phyloP scores from a whole-genome alignment of 92 coral and sea anemone genomes.

The Meandrina meandrites region DNA sequence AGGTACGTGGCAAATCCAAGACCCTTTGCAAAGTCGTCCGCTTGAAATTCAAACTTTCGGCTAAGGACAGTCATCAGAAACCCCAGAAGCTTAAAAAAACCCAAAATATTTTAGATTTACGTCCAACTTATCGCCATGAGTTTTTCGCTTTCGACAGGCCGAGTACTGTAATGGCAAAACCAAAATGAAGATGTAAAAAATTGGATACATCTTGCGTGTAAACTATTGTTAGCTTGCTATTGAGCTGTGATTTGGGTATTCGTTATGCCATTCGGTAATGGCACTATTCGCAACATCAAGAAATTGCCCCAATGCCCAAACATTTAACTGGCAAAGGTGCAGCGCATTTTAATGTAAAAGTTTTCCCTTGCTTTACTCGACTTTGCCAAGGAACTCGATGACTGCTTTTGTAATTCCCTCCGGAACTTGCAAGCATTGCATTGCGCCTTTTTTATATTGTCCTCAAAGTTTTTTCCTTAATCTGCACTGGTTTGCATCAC shows the following conservation, averaged over 20 bases:
- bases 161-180: background rate
- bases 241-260: too few species aligned
- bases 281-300: too few species aligned
- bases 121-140: background rate
- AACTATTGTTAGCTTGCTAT: too few species aligned
- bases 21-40: conserved; percentile 91
- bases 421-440: too few species aligned
- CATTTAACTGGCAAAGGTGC: background rate
- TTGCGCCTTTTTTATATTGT: too few species aligned
- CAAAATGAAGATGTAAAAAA: background rate
- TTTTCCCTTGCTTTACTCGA: background rate
- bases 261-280: too few species aligned
- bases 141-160: background rate
- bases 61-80: conserved; percentile 97
- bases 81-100: conserved; percentile 75
- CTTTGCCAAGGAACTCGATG: background rate
- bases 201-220: too few species aligned
- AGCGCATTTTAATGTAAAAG: background rate
- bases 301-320: too few species aligned
- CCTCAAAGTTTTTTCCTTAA: too few species aligned
- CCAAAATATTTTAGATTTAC: background rate
- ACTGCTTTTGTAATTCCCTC: background rate
- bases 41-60: conserved; percentile 95
- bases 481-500: too few species aligned
- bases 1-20: conserved; percentile 85